phyloP scores from a whole-genome alignment of 1,140 invertebrate genomes.

The Aphelenchoides besseyi region DNA sequence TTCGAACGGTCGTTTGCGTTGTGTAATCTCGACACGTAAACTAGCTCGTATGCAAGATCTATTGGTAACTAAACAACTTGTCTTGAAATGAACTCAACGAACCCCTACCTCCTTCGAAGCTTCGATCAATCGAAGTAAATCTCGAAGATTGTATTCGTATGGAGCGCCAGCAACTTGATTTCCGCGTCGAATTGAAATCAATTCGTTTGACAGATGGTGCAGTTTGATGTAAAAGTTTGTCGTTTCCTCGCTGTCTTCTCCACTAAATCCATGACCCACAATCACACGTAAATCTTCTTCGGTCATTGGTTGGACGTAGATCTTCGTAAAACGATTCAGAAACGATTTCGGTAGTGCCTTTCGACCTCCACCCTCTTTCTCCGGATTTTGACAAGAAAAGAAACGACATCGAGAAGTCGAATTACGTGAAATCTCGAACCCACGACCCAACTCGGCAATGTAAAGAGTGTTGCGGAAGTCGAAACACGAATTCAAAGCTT shows the following conservation, averaged over 20 bases:
- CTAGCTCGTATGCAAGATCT: constrained; percentile 48
- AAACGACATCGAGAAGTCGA: constrained; percentile 71
- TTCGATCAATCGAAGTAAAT: constrained; percentile 78
- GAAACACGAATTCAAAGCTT: constrained; percentile 94
- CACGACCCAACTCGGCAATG: constrained; percentile 85
- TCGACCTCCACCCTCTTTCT: constrained; percentile 88
- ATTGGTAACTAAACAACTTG: constrained; percentile 37
- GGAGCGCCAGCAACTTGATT: constrained; percentile 28
- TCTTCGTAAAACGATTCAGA: constrained; percentile 87
- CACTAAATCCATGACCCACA: not conserved
- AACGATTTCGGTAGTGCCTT: constrained; percentile 94
- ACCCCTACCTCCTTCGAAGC: constrained; percentile 22
- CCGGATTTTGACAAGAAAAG: constrained; percentile 96
- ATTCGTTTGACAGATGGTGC: constrained; percentile 9
- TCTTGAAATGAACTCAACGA: not conserved
- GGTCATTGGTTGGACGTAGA: constrained; percentile 79
- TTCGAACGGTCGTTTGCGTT: constrained; percentile 68
- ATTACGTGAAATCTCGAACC: constrained; percentile 71
- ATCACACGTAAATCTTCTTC: constrained; percentile 71
- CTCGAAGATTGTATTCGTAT: constrained; percentile 94
- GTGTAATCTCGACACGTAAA: constrained; percentile 80
- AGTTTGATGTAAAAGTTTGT: constrained; percentile 4
- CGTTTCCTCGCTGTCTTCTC: not conserved
- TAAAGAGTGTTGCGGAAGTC: constrained; percentile 94
- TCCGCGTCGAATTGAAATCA: not conserved